Evolutionary conservation across 1,140 invertebrate species (phyloP), one percentile per base, ranked within the genome.

Genomic region (Ceratina australensis): DNA sequence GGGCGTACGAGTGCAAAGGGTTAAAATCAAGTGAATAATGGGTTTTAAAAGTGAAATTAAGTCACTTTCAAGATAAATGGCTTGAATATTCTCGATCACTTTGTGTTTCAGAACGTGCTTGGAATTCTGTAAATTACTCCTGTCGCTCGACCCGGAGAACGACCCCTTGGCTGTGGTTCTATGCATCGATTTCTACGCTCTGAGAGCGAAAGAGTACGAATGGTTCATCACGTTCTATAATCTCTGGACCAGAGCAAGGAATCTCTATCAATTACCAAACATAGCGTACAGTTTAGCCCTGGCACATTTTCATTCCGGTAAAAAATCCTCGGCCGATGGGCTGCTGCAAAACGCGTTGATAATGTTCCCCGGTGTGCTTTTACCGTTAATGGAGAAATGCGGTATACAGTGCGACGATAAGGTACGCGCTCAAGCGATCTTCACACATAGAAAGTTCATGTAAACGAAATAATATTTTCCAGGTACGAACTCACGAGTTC

Each of bases 171-270:
- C 95, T 28, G 94, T 96, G 13, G 92, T 97, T 50, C 92, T 98
- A 24, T 94, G 96, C 80, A 95, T 99, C 3, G 98, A 99, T 89
- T 97, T 97, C 80, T 97, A 98, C 89, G 97, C 98, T 0, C 87
- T 99, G 50, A 92, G 96, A 76, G 94, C 96, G 61, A 94, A 94
- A 67, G 96, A 98, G 91, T 97, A 96, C 87, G 91, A 94, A n/a
- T 98, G 97, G 95, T 93, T 98, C 0, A 92, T 96, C 7, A 93
- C 97, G 63, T 95, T 96, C 60, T 94, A 94, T 68, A 90, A 95
- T 22, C 93, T 94, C 82, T 96, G 95, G 94, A 95, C 96, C 87
- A 84, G 90, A 15, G 87, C 90, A 5, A 94, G 95, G 71, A 96
- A 97, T 92, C 92, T 97, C 5, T 94, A 93, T 24, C 96, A 97